Percentiles rank a stretch among this genome's conserved stretches.
Evolutionary conservation across 2,113 vertebrate genomes (phyloP).

Genomic region (Megaceryle torquata): DNA sequence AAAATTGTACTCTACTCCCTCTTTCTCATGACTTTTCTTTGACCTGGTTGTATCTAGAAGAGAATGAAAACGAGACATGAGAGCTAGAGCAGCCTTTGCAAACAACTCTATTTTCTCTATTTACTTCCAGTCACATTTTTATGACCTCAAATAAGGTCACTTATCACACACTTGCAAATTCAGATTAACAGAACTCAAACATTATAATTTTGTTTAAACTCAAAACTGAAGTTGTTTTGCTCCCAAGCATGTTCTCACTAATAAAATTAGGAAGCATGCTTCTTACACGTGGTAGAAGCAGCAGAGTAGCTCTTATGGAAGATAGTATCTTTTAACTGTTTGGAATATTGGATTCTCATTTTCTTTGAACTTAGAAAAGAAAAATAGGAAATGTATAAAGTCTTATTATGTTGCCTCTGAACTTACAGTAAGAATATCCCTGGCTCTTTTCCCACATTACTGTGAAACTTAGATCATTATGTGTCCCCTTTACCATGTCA

Average conservation of each 20-base stretch:
- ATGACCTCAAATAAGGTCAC: neutral
- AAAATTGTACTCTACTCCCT: conserved; percentile 94
- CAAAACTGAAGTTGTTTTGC: neutral
- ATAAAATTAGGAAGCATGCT: neutral
- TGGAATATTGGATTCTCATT: neutral
- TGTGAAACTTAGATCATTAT: neutral
- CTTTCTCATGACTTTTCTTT: conserved; percentile 88
- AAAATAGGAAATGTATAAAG: neutral
- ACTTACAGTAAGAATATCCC: neutral
- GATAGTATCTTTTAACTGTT: neutral
- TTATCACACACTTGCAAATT: neutral
- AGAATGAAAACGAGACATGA: neutral
- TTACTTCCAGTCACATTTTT: neutral
- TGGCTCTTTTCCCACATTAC: neutral
- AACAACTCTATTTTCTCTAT: rapidly evolving
- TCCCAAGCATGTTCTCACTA: neutral
- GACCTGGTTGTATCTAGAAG: conserved; percentile 87
- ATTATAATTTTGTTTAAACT: neutral
- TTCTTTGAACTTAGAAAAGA: neutral
- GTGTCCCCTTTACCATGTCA: neutral
- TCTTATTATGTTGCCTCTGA: neutral
- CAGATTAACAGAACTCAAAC: neutral
- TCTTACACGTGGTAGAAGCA: neutral
- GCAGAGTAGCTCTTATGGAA: neutral
- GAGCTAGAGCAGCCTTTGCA: neutral